These are phyloP conservation scores for Drosophila hawaiiensis DNA, from an alignment of 2,888 invertebrate genomes.

Conservation along the genomic window DNA sequence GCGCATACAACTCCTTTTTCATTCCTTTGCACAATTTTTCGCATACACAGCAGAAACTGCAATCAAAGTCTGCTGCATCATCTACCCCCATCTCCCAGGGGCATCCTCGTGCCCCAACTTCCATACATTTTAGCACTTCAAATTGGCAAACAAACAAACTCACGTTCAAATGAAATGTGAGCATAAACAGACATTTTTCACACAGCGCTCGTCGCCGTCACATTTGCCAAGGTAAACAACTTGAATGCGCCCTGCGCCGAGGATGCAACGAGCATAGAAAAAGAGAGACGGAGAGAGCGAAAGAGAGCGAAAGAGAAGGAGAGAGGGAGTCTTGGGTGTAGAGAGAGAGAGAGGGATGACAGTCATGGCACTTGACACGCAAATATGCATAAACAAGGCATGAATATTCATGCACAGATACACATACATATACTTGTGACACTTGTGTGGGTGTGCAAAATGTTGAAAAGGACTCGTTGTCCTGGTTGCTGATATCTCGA, in stretches of 20 bases:
- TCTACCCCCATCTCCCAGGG: slow-evolving; percentile 15
- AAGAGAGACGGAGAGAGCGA: slow-evolving; percentile 8
- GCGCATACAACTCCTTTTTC: background rate
- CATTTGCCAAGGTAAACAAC: slow-evolving; percentile 72
- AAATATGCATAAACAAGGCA: slow-evolving; percentile 81
- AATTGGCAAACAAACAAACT: slow-evolving; percentile 78
- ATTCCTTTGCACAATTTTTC: slow-evolving; percentile 36
- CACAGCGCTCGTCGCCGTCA: slow-evolving; percentile 57
- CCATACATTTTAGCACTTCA: slow-evolving; percentile 68
- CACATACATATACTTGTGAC: slow-evolving; percentile 41
- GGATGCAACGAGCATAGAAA: slow-evolving; percentile 45
- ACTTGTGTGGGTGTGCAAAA: slow-evolving; percentile 21
- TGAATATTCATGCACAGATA: slow-evolving; percentile 73
- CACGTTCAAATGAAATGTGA: slow-evolving; percentile 80
- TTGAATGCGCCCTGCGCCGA: slow-evolving; percentile 69
- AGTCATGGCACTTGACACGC: slow-evolving; percentile 75
- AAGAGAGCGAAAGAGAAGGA: slow-evolving; percentile 7
- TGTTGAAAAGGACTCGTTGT: slow-evolving; percentile 64
- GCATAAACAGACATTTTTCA: slow-evolving; percentile 81
- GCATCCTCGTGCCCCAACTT: slow-evolving; percentile 3
- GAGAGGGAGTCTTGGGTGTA: background rate
- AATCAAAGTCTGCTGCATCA: slow-evolving; percentile 65
- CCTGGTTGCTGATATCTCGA: slow-evolving; percentile 64
- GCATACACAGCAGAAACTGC: slow-evolving; percentile 74
- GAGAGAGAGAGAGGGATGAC: slow-evolving; percentile 8